A percentile compares a stretch with the other conserved stretches of the same genome.
Evolutionary conservation across 2,888 invertebrate genomes (phyloP).

Genomic region (Mythimna impura): DNA sequence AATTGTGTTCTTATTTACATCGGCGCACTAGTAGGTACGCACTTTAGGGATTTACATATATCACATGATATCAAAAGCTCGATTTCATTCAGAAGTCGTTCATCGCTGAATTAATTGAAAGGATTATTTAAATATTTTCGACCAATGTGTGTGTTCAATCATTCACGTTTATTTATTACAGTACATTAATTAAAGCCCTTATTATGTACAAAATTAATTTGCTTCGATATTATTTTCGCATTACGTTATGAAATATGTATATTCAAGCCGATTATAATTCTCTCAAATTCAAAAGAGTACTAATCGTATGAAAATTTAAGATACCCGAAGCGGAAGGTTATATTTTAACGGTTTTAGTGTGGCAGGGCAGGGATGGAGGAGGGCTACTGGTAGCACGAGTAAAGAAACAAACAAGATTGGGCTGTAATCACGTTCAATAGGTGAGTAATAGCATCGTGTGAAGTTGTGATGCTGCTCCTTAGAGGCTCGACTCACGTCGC

Average conservation of each 20-base stretch:
- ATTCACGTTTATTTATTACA: slow-evolving; percentile 34
- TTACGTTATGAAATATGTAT: slow-evolving; percentile 5
- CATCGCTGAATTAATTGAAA: slow-evolving; percentile 55
- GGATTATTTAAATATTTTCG: slow-evolving; percentile 50
- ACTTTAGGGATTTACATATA: slow-evolving; percentile 48
- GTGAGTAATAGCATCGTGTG: slow-evolving; percentile 67
- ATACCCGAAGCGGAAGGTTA: slow-evolving; percentile 8
- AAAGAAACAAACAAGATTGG: slow-evolving; percentile 63
- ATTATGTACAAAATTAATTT: slow-evolving; percentile 31
- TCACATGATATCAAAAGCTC: slow-evolving; percentile 16
- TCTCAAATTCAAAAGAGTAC: slow-evolving; percentile 15
- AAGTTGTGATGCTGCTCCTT: slow-evolving; percentile 63
- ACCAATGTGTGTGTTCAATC: slow-evolving; percentile 25
- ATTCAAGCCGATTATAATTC: slow-evolving; percentile 12
- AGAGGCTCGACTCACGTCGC: slow-evolving; percentile 63
- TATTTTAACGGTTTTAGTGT: slow-evolving; percentile 13
- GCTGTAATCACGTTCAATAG: slow-evolving; percentile 69
- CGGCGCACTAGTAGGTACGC: slow-evolving; percentile 29
- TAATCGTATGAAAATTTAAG: slow-evolving; percentile 23
- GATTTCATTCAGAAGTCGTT: slow-evolving; percentile 28
- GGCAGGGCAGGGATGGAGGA: too few species aligned
- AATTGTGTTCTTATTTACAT: slow-evolving; percentile 46
- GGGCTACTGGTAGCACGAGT: slow-evolving; percentile 12
- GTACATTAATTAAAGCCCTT: slow-evolving; percentile 17
- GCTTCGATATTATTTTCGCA: slow-evolving; percentile 18